Evolutionary conservation across 2,797 vertebrate species (phyloP).

Genomic region (Pseudomugil tenellus): DNA sequence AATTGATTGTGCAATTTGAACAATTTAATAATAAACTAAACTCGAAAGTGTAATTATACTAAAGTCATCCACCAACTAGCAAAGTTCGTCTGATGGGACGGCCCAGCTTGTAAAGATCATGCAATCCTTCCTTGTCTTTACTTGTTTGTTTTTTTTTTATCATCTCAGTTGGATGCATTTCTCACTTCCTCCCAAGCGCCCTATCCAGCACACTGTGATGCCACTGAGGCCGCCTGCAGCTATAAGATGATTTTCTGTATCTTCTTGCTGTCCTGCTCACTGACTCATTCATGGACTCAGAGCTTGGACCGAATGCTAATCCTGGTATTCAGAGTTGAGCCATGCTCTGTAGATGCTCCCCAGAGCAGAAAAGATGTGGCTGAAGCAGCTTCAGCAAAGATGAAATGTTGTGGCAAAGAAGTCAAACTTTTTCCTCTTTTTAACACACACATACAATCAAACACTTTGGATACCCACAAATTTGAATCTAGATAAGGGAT

Average conservation of each 20-base stretch:
- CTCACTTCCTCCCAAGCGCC: slow-evolving; percentile 54
- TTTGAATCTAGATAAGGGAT: too few species aligned
- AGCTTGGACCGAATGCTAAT: slow-evolving; percentile 74
- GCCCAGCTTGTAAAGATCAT: slow-evolving; percentile 7
- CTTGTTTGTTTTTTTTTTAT: slow-evolving; percentile 52
- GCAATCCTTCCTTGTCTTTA: slow-evolving; percentile 24
- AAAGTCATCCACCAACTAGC: slow-evolving; percentile 9
- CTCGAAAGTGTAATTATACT: not conserved
- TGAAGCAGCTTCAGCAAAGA: slow-evolving; percentile 34
- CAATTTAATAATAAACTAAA: not conserved
- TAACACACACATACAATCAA: not conserved
- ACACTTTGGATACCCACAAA: slow-evolving; percentile 13
- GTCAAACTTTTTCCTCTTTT: slow-evolving; percentile 3
- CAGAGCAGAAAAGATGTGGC: slow-evolving; percentile 32
- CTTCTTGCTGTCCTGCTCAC: slow-evolving; percentile 49
- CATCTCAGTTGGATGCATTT: slow-evolving; percentile 62
- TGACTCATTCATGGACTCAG: slow-evolving; percentile 67
- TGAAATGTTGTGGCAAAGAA: slow-evolving; percentile 12
- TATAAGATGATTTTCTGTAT: slow-evolving; percentile 66
- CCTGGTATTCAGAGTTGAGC: slow-evolving; percentile 75
- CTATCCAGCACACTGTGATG: slow-evolving; percentile 68
- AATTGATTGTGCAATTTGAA: not conserved
- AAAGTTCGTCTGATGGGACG: too few species aligned
- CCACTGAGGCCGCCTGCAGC: slow-evolving; percentile 57
- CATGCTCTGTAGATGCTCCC: slow-evolving; percentile 44